Percentiles rank a stretch among this genome's conserved stretches.
These are phyloP conservation scores for Odontomachus brunneus DNA, from an alignment of 1,140 invertebrate genomes.

Conservation along the genomic window DNA sequence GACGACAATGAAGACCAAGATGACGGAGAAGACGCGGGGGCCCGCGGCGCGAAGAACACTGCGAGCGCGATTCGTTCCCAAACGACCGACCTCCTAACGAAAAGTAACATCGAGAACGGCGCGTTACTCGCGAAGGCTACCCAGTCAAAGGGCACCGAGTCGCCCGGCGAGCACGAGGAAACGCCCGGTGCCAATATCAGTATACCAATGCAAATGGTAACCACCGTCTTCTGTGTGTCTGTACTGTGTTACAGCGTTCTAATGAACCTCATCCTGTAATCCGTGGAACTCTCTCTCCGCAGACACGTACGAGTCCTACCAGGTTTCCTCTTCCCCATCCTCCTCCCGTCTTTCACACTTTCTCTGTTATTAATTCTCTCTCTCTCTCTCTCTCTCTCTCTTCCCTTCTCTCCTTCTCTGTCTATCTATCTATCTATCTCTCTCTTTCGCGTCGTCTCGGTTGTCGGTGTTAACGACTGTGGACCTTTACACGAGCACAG, in stretches of 20 bases:
- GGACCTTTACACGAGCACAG: slow-evolving; percentile 32
- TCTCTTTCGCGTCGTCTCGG: slow-evolving; percentile 23
- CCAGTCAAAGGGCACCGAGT: slow-evolving; percentile 76
- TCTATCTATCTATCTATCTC: neutral
- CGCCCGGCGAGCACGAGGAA: slow-evolving; percentile 73
- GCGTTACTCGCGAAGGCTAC: slow-evolving; percentile 76
- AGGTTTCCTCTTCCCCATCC: neutral
- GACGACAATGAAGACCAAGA: neutral
- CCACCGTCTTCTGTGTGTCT: slow-evolving; percentile 85
- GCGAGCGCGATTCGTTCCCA: slow-evolving; percentile 72
- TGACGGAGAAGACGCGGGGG: slow-evolving; percentile 52
- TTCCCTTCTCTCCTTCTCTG: neutral
- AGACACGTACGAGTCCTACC: neutral
- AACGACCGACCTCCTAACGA: slow-evolving; percentile 70
- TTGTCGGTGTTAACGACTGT: slow-evolving; percentile 60
- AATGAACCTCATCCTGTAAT: slow-evolving; percentile 84
- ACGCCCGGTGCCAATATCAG: slow-evolving; percentile 77
- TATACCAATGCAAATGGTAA: slow-evolving; percentile 85
- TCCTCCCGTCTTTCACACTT: neutral
- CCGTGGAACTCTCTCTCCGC: neutral
- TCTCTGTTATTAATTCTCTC: neutral
- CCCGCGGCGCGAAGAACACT: slow-evolving; percentile 80
- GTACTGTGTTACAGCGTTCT: slow-evolving; percentile 85
- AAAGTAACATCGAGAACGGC: slow-evolving; percentile 73
- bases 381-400: too few species aligned